Conservation (phyloP, 1,140 invertebrate species). For the Habropoda laboriosa region DNA sequence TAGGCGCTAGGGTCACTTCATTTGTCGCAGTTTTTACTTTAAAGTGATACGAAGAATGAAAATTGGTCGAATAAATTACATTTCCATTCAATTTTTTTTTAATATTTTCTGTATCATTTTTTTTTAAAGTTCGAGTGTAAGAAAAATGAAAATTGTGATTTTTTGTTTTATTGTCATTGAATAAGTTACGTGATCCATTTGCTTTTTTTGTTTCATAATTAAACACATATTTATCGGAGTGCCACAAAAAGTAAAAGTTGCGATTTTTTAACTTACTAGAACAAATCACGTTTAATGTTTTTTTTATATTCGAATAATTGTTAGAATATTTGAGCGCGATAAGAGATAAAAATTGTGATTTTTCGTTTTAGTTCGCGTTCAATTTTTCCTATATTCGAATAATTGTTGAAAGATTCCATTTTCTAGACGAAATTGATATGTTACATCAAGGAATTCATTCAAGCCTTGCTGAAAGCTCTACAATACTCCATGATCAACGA, state of each 20-base stretch:
- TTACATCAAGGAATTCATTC: slow-evolving; percentile 85
- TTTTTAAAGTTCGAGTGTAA: too few species aligned
- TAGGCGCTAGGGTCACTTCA: background rate
- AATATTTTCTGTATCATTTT: too few species aligned
- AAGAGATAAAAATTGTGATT: background rate
- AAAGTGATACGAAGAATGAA: background rate
- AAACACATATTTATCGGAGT: too few species aligned
- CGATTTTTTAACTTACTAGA: too few species aligned
- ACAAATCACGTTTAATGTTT: too few species aligned
- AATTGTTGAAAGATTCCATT: slow-evolving; percentile 26
- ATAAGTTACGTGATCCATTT: too few species aligned
- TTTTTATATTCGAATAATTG: too few species aligned
- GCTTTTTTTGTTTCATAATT: too few species aligned
- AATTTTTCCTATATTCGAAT: background rate
- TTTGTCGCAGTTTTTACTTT: background rate
- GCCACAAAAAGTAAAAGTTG: too few species aligned
- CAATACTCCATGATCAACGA: slow-evolving; percentile 86
- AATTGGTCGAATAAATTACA: too few species aligned
- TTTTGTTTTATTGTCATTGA: background rate
- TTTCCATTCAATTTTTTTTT: too few species aligned
- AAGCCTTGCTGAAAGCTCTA: slow-evolving; percentile 84
- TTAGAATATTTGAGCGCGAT: too few species aligned
- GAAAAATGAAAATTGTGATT: background rate
- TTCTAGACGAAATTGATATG: slow-evolving; percentile 84
- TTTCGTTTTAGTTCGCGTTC: background rate